These are phyloP conservation scores for Cerceris rybyensis DNA, from an alignment of 2,888 invertebrate species.

Conservation along the genomic window DNA sequence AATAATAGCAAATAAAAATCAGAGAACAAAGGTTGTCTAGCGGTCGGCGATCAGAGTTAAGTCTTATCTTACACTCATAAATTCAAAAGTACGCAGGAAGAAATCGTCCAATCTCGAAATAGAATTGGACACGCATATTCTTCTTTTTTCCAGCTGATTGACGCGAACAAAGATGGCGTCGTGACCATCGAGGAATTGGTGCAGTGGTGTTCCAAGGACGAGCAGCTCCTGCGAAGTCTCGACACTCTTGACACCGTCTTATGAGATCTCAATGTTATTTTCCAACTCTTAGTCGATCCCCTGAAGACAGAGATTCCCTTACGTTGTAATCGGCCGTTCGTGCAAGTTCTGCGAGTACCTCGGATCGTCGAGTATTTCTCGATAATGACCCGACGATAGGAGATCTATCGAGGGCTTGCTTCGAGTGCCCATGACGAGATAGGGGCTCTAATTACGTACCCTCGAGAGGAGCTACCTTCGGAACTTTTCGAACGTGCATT, in stretches of 20 bases:
- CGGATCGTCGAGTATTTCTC: neutral
- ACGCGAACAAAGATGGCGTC: conserved; percentile 90
- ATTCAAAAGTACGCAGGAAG: neutral
- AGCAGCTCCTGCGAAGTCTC: conserved; percentile 87
- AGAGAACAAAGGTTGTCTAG: too few relatives aligned
- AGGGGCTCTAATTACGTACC: too few relatives aligned
- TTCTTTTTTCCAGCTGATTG: conserved; percentile 86
- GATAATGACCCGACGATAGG: neutral
- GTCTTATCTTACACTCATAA: too few relatives aligned
- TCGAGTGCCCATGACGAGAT: too few relatives aligned
- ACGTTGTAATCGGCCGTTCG: conserved; percentile 10
- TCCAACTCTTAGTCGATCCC: conserved; percentile 9
- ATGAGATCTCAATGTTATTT: conserved; percentile 82
- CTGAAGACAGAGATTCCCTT: neutral
- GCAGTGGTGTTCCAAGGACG: conserved; percentile 90
- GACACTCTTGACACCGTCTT: conserved; percentile 89
- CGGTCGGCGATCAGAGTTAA: too few relatives aligned
- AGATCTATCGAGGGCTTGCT: neutral
- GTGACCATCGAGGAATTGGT: conserved; percentile 91
- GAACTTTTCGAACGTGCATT: conserved; percentile 54
- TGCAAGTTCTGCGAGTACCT: conserved; percentile 22
- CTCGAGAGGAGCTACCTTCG: neutral
- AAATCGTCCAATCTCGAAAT: neutral
- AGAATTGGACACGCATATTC: too few relatives aligned
- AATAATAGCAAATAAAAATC: too few relatives aligned